These are phyloP conservation scores for Brachionus manjavacas DNA, from an alignment of 1,140 invertebrate species.

Conservation along the genomic window DNA sequence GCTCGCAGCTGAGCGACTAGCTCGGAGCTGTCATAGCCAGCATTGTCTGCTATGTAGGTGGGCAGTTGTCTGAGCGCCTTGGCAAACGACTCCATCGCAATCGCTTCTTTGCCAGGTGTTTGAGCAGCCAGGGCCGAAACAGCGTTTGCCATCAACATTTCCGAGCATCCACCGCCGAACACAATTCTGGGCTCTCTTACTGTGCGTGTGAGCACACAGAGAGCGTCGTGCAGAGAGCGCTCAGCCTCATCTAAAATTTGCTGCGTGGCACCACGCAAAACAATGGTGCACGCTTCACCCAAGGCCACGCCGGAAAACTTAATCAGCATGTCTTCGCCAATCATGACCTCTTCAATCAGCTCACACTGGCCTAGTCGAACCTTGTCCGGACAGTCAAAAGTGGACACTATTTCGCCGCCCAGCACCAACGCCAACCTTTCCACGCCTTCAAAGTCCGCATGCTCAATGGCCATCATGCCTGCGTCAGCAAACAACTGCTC, in stretches of 20 bases:
- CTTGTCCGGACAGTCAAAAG: conserved; percentile 85
- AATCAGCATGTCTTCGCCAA: conserved; percentile 91
- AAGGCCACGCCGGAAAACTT: conserved; percentile 88
- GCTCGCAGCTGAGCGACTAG: conserved; percentile 83
- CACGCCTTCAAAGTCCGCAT: conserved; percentile 99
- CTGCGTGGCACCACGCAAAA: conserved; percentile 95
- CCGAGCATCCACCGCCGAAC: conserved; percentile 80
- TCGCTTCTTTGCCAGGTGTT: conserved; percentile 91
- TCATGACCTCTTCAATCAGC: conserved; percentile 93
- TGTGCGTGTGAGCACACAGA: conserved; percentile 92
- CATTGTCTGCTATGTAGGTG: conserved; percentile 94
- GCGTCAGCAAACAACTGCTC: conserved; percentile 98
- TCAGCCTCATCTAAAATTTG: conserved; percentile 99
- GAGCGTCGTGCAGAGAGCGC: conserved; percentile 90
- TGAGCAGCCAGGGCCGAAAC: conserved; percentile 74
- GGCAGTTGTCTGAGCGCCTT: conserved; percentile 77
- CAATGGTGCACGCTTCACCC: conserved; percentile 92
- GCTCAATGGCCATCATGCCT: conserved; percentile 97
- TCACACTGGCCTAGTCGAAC: conserved; percentile 90
- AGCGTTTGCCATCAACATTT: conserved; percentile 92
- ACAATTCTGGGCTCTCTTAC: conserved; percentile 85
- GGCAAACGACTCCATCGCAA: conserved; percentile 94
- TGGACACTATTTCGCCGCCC: conserved; percentile 96
- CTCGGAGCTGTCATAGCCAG: conserved; percentile 93
- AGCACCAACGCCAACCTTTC: conserved; percentile 92